These are phyloP conservation scores for Microchrysa polita DNA, from an alignment of 2,888 invertebrate species.

Conservation along the genomic window DNA sequence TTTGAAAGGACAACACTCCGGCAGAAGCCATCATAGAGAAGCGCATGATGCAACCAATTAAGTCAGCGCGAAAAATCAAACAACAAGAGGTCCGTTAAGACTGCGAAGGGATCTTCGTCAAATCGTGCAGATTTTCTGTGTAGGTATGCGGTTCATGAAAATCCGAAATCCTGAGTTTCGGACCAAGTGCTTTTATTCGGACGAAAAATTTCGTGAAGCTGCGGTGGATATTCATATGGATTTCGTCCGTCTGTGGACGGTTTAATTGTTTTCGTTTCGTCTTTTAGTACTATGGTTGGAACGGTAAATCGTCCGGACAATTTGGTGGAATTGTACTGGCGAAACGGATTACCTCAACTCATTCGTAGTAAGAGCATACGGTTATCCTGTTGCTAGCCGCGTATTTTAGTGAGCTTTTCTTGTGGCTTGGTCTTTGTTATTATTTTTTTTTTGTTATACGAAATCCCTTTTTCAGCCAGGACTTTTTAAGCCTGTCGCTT, in stretches of 20 bases:
- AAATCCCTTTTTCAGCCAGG: slow-evolving; percentile 12
- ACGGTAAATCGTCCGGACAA: not conserved
- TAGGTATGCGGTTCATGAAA: too few species aligned
- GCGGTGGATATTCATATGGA: slow-evolving; percentile 22
- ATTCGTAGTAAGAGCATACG: slow-evolving; percentile 9
- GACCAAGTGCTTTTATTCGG: too few species aligned
- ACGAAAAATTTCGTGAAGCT: slow-evolving; percentile 1
- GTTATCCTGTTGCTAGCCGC: slow-evolving; percentile 18
- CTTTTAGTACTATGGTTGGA: not conserved
- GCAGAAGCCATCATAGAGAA: too few species aligned
- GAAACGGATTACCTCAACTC: slow-evolving; percentile 14
- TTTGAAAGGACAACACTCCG: too few species aligned
- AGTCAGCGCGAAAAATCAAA: too few species aligned
- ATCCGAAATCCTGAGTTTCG: too few species aligned
- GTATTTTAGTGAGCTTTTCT: slow-evolving; percentile 21
- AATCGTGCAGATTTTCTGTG: too few species aligned
- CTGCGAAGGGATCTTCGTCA: too few species aligned
- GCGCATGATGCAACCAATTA: too few species aligned
- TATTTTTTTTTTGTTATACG: slow-evolving; percentile 9
- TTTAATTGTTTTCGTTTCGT: slow-evolving; percentile 36
- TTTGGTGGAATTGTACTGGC: not conserved
- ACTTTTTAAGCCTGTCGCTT: slow-evolving; percentile 5
- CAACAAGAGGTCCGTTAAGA: too few species aligned
- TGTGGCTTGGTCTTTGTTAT: not conserved
- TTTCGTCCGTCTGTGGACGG: not conserved